Evolutionary conservation across 2,888 invertebrate genomes (phyloP).

Genomic region (Bombylius major): DNA sequence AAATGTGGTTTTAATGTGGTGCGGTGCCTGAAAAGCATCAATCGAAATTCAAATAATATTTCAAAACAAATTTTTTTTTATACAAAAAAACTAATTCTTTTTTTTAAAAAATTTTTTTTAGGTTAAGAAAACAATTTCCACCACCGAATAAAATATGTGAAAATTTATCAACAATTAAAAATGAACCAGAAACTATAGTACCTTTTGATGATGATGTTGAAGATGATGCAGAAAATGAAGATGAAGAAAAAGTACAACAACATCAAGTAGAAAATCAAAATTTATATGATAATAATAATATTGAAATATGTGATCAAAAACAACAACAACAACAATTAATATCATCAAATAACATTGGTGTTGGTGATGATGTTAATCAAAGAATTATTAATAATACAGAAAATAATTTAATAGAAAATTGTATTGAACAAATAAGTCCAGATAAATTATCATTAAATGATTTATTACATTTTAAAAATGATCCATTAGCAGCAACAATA

Average conservation of each 20-base stretch:
- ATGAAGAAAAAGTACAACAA: neutral
- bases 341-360: no score
- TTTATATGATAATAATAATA: neutral
- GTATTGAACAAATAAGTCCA: constrained; percentile 25
- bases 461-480: constrained; percentile 28
- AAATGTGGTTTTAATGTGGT: no score
- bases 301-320: neutral
- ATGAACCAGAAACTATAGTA: constrained; percentile 25
- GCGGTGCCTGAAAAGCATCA: no score
- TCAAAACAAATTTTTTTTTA: no score
- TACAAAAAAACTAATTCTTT: neutral
- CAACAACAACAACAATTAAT: neutral
- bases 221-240: neutral
- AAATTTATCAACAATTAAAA: constrained; percentile 18
- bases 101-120: constrained; percentile 13
- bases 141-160: neutral
- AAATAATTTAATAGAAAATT: constrained; percentile 11
- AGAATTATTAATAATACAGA: no score
- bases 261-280: neutral
- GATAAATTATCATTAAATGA: constrained; percentile 33
- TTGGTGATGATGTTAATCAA: no score
- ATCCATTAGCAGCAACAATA: constrained; percentile 14
- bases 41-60: no score
- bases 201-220: neutral
- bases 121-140: constrained; percentile 29